Percentiles rank a stretch among this genome's conserved stretches.
Conservation (phyloP, 2,888 invertebrate species). For the Cantharis lateralis region DNA sequence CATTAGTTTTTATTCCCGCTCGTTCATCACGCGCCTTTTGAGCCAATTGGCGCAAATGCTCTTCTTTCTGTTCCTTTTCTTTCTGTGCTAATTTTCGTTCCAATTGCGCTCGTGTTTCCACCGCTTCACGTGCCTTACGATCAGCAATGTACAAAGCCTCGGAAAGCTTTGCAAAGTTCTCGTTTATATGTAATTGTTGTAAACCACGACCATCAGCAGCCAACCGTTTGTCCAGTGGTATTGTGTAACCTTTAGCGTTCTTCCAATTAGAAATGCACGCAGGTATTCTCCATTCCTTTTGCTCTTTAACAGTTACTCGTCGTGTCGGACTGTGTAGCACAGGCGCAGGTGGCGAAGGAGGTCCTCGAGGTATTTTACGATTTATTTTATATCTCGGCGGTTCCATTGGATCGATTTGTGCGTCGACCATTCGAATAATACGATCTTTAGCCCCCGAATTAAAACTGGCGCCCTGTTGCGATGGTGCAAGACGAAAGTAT, state of each 20-base stretch:
- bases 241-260: constrained; percentile 97
- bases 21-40: constrained; percentile 95
- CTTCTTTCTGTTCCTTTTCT: constrained; percentile 98
- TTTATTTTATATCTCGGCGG: constrained; percentile 98
- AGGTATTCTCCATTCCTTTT: constrained; percentile 98
- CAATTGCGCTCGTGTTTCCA: constrained; percentile 93
- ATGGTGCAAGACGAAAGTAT: constrained; percentile 97
- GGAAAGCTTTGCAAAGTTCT: constrained; percentile 97
- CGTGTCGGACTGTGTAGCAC: constrained; percentile 98
- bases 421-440: constrained; percentile 94
- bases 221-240: constrained; percentile 95
- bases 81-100: constrained; percentile 96
- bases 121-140: constrained; percentile 93
- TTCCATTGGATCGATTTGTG: constrained; percentile 96
- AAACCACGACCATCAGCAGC: constrained; percentile 98
- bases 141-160: constrained; percentile 98
- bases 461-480: constrained; percentile 92
- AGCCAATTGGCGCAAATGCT: constrained; percentile 88
- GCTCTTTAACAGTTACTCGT: constrained; percentile 97
- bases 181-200: constrained; percentile 97
- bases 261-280: constrained; percentile 99
- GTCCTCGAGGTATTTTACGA: constrained; percentile 97
- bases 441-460: constrained; percentile 98
- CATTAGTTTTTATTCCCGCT: constrained; percentile 71
- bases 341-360: constrained; percentile 98